These are phyloP conservation scores for Digitonthophagus gazella DNA, from an alignment of 2,888 invertebrate genomes.

Conservation along the genomic window DNA sequence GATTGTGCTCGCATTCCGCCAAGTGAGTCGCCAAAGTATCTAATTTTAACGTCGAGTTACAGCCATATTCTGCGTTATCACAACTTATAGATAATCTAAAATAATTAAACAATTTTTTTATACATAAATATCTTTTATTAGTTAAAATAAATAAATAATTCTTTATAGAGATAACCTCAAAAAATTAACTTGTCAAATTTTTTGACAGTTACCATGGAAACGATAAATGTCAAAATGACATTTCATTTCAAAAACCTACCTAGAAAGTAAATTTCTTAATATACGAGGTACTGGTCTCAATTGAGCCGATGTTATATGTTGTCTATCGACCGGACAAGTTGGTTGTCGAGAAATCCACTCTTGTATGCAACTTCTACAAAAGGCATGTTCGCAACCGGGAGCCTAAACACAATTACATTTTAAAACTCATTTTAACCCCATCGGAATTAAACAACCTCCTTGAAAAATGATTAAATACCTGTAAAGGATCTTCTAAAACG, in stretches of 20 bases:
- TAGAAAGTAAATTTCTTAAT: conserved; percentile 84
- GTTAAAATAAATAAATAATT: too few species aligned
- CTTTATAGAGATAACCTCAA: too few species aligned
- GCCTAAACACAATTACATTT: conserved; percentile 60
- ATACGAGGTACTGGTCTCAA: conserved; percentile 91
- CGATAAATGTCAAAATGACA: too few species aligned
- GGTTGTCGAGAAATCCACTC: conserved; percentile 94
- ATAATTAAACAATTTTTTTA: too few species aligned
- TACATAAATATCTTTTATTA: too few species aligned
- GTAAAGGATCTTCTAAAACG: conserved; percentile 91
- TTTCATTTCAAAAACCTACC: conserved; percentile 53
- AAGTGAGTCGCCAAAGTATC: conserved; percentile 83
- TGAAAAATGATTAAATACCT: conserved; percentile 74
- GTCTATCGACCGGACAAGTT: conserved; percentile 92
- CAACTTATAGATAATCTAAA: conserved; percentile 82
- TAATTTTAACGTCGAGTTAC: conserved; percentile 79
- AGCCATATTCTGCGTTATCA: conserved; percentile 88
- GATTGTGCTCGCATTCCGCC: conserved; percentile 91
- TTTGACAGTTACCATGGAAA: too few species aligned
- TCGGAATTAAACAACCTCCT: too few species aligned
- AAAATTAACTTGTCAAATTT: too few species aligned
- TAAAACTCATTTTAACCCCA: conserved; percentile 20
- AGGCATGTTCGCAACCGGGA: conserved; percentile 94
- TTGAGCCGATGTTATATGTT: conserved; percentile 84
- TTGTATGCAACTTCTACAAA: conserved; percentile 89